Evolutionary conservation across 2,888 invertebrate species (phyloP), one percentile per base, ranked within the genome.

Genomic region (Brenthis hecate): DNA sequence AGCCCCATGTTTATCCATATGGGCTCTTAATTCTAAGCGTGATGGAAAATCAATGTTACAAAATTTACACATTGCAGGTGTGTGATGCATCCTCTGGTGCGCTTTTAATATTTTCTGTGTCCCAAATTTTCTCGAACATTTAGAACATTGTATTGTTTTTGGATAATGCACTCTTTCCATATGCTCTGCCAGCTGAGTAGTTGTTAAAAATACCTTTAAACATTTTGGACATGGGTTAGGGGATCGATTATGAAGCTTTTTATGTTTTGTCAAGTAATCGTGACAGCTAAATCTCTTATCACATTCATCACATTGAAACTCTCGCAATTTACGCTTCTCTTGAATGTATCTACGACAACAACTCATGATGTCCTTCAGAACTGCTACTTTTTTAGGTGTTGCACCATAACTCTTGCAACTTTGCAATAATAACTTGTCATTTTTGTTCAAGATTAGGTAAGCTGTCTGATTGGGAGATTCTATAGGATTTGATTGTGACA

Each of bases 71-170:
- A 78, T 72, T 0, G 81, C 82, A 16, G 85, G 77, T 1, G 79
- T 74, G 65, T 91, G 91, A 56, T 86, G 74, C 16, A 76, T 73
- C 65, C 81, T 81, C 32, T 84, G 75, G 69, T 91, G 91, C 51
- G 78, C 75, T 70, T 78, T 81, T 13, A 91, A 74, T 73, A 87
- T 78, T 75, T 77, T 82, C 6, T 81, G 75, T 6, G 89, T 86
- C 64, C 88, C 85, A 51, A 89, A 86, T 82, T 76, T 88, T 79
- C 86, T 87, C 0, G 80, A 61, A 72, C 90, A 90, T 70, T 85
- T 82, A 2, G 78, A 67, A 72, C 89, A 90, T 71, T 79, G 75
- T 6, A 88, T 67, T 65, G 73, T 83, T 75, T 88, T 89, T 13
- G 87, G 86, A 71, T 82, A 81, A 71, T 90, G 90, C 0, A 88